These are phyloP conservation scores for Smithornis capensis DNA, from an alignment of 2,113 vertebrate genomes.

Conservation along the genomic window DNA sequence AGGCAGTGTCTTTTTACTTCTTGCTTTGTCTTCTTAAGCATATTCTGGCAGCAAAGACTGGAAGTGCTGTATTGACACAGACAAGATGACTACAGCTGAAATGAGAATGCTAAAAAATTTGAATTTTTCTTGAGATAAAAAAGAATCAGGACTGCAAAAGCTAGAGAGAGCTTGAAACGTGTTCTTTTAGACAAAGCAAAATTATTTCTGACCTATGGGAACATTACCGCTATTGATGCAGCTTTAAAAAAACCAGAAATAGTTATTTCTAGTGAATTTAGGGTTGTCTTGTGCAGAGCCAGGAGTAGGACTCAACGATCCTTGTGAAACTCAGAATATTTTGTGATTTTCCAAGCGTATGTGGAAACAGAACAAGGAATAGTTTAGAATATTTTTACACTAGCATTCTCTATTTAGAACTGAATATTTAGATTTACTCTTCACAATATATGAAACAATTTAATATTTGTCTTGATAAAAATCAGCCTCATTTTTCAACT, in stretches of 20 bases:
- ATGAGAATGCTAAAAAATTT: not conserved
- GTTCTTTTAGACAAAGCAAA: not conserved
- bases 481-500: not conserved
- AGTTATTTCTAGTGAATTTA: not conserved
- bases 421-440: not conserved
- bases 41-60: not conserved
- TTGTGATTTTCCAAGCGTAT: not conserved
- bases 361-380: not conserved
- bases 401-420: not conserved
- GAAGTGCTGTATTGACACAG: not conserved
- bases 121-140: not conserved
- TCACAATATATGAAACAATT: not conserved
- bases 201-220: not conserved
- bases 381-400: not conserved
- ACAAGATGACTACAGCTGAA: not conserved
- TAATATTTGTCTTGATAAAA: not conserved
- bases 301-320: not conserved
- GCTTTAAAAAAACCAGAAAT: not conserved
- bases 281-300: not conserved
- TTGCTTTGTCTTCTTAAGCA: slow-evolving; percentile 9
- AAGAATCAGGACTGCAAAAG: not conserved
- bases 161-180: not conserved
- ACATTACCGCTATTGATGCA: not conserved
- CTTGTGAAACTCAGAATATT: not conserved
- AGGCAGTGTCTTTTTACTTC: not conserved